Percentiles rank a stretch among this genome's conserved stretches.
These are phyloP conservation scores for Anoncus sp. DNA, from an alignment of 2,888 invertebrate species.

Conservation along the genomic window DNA sequence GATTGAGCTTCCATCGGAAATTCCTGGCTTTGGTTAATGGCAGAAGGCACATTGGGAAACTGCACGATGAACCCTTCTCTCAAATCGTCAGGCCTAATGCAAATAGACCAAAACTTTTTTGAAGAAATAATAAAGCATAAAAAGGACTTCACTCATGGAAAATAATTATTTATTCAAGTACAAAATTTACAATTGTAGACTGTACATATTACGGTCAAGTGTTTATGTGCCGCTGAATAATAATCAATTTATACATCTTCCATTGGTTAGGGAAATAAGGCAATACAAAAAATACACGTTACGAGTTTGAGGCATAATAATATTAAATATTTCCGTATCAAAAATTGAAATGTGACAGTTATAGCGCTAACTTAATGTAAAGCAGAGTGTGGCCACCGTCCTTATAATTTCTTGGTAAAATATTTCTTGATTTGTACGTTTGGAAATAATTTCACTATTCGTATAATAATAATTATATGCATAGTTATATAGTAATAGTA, in stretches of 20 bases:
- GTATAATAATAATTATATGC: no score
- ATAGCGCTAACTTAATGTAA: no score
- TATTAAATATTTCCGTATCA: no score
- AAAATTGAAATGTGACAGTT: no score
- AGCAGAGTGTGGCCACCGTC: no score
- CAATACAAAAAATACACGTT: no score
- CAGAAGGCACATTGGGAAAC: constrained; percentile 14
- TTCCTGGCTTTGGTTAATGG: constrained; percentile 11
- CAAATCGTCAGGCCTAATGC: constrained; percentile 19
- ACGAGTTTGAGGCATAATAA: no score
- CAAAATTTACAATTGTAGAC: constrained; percentile 9
- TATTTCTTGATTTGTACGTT: no score
- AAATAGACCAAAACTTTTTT: constrained; percentile 11
- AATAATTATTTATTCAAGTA: constrained; percentile 21
- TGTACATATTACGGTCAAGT: constrained; percentile 6
- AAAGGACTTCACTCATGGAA: neutral
- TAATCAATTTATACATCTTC: neutral
- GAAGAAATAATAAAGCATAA: neutral
- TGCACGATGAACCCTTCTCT: constrained; percentile 31
- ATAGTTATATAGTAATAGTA: no score
- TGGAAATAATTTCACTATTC: no score
- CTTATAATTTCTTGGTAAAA: no score
- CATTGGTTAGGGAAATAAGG: no score
- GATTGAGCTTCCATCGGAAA: constrained; percentile 20
- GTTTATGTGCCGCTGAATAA: constrained; percentile 3